These are phyloP conservation scores for Zonotrichia leucophrys DNA, from an alignment of 2,113 vertebrate species.

Conservation along the genomic window DNA sequence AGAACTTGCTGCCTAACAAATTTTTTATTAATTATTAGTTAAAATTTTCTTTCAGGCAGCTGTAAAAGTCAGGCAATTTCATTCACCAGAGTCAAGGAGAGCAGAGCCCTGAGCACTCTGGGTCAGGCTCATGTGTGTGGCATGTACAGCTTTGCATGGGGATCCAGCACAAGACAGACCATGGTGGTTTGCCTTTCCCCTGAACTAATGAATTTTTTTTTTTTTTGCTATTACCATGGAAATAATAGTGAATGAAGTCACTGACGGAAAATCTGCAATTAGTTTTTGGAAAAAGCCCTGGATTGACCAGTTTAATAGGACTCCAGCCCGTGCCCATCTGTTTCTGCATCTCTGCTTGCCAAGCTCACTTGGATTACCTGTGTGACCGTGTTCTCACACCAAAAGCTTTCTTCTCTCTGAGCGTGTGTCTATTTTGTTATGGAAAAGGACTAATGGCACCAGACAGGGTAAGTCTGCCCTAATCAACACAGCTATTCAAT, in stretches of 20 bases:
- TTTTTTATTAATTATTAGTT: not conserved
- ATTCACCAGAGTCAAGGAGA: not conserved
- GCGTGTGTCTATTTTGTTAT: not conserved
- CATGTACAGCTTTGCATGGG: rapidly evolving
- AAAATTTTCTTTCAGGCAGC: not conserved
- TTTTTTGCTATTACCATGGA: not conserved
- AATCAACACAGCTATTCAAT: constrained; percentile 51
- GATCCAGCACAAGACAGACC: not conserved
- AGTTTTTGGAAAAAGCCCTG: not conserved
- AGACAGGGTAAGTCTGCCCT: constrained; percentile 19
- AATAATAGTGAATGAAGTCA: not conserved
- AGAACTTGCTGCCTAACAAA: not conserved
- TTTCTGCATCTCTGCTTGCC: not conserved
- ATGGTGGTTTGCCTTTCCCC: not conserved
- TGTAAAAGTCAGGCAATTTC: not conserved
- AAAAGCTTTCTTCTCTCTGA: constrained; percentile 11
- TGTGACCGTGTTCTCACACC: not conserved
- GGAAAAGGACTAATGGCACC: constrained; percentile 31
- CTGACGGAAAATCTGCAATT: not conserved
- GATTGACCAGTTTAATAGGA: not conserved
- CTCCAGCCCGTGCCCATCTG: not conserved
- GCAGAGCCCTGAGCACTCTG: not conserved
- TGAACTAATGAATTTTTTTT: not conserved
- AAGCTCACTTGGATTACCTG: constrained; percentile 34
- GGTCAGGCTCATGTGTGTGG: not conserved